Evolutionary conservation across 2,888 invertebrate genomes (phyloP), one percentile per base, ranked within the genome.

Genomic region (Seira ritae): DNA sequence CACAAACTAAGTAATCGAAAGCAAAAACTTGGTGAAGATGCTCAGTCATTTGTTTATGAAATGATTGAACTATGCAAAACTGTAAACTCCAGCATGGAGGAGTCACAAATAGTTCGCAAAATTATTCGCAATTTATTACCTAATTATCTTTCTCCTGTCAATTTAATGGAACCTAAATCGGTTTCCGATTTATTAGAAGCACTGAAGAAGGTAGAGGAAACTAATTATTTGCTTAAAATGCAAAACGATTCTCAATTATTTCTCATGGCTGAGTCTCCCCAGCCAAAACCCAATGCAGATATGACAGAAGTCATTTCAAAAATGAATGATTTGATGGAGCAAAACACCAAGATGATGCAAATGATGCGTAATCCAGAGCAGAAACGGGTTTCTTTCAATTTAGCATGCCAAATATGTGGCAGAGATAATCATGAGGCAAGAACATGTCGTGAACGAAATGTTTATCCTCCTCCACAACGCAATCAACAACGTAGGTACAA

Each of bases 151-250:
- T 65, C 65, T 1, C 31, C n/a, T 20, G 19, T 65, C 6, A 74
- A 74, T 37, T 37, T 17, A 31, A 55, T 12, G 10, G 31, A 55
- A 10, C 74, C 74, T 15, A 10, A 42, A 15, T 42, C 37, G 0
- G 12, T 66, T 0, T n/a, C 20, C 10, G 66, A 65, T 37, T 20
- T 74, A 1, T 22, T 74, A 15, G 6, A 2, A 6, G 42, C 46
- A 1, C 3, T 66, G n/a, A 24, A 66, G 19, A 74, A 65, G 20
- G 22, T 42, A 1, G 12, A 15, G 20, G 74, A 74, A 74, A 74
- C 74, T 12, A 15, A 42, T 22, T 74, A 20, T 67, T 23, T 67
- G 4, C 4, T 67, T 22, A 3, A 19, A 6, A 4, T 22, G 6
- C 19, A 17, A 2, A 22, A 19, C 23, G 67, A 62, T 6, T 12